Evolutionary conservation across 2,888 invertebrate genomes (phyloP), one percentile per base, ranked within the genome.

Genomic region (Temnothorax ravouxi): DNA sequence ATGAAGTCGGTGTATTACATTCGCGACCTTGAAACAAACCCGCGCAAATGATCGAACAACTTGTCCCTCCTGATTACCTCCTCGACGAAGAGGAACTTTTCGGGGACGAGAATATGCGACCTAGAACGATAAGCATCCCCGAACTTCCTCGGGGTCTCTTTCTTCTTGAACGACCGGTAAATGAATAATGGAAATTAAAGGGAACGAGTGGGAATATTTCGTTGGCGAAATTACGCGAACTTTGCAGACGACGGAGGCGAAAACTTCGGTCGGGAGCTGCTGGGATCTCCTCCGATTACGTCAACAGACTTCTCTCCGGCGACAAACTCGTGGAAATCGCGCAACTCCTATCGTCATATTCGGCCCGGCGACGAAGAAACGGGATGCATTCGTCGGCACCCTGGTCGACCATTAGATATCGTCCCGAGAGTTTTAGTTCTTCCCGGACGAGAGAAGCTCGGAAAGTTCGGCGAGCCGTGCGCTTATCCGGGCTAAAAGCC

Each of bases 111-210:
- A 50, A 47, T 62, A n/a, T 66, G 29, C 44, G 29, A 44, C 47
- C 8, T 29, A 54, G 29, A 15, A 77, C 34, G 34, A 34, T 4
- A 34, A 13, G 18, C 25, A 62, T 54, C 67, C 38, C 13, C 25
- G 61, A 86, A 84, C 41, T 88, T 85, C 3, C 62, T 66, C 66
- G 69, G 84, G 8, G 79, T 87, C 83, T 59, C 66, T 54, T 69
- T 54, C 29, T 66, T 84, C 76, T 62, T 52, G 88, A 76, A 83
- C 77, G 83, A 67, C 79, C 66, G 82, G 75, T 79, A 87, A 88
- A 90, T 83, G 88, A 90, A 86, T 90, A 90, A 90, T 90, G 90
- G 88, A 90, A 90, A 90, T 90, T 88, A 88, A 67, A 87, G 83
- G 83, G 80, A 86, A 84, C 83, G 84, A 82, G 74, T 83, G 84